These are phyloP conservation scores for Chloromyia formosa DNA, from an alignment of 2,888 invertebrate species.

Conservation along the genomic window DNA sequence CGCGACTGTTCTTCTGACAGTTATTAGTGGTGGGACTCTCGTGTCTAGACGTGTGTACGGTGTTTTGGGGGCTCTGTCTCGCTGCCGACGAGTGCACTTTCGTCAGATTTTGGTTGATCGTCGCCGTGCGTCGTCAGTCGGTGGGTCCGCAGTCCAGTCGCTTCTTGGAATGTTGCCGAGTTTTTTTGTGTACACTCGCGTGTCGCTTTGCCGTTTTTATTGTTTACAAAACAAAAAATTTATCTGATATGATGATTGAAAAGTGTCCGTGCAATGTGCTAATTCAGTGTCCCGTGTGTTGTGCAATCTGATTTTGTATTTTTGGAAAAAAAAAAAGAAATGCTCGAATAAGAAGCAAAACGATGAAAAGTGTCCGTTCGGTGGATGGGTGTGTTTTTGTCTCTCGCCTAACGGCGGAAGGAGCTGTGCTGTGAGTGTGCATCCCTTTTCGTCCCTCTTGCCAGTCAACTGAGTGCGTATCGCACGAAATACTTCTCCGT, in stretches of 20 bases:
- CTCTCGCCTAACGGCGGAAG: neutral
- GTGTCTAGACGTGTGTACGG: neutral
- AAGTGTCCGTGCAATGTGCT: neutral
- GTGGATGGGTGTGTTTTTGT: slow-evolving; percentile 29
- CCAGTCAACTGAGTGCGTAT: too few relatives aligned
- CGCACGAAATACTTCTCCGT: neutral
- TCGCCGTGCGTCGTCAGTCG: neutral
- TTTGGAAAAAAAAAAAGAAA: neutral
- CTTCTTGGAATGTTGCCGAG: neutral
- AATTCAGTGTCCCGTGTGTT: neutral
- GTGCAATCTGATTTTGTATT: slow-evolving; percentile 3
- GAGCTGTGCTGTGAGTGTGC: neutral
- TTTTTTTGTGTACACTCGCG: neutral
- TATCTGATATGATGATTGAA: slow-evolving; percentile 1
- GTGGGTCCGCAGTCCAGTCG: too few relatives aligned
- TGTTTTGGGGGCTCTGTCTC: too few relatives aligned
- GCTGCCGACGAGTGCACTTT: too few relatives aligned
- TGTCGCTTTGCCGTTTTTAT: neutral
- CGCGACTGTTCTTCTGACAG: neutral
- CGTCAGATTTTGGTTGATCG: neutral
- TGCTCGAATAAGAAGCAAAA: neutral
- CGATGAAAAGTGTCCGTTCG: neutral
- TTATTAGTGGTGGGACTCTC: neutral
- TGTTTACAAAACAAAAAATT: slow-evolving; percentile 22
- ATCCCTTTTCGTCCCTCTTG: neutral